These are phyloP conservation scores for Callaeas wilsoni DNA, from an alignment of 2,113 vertebrate species.

Conservation along the genomic window DNA sequence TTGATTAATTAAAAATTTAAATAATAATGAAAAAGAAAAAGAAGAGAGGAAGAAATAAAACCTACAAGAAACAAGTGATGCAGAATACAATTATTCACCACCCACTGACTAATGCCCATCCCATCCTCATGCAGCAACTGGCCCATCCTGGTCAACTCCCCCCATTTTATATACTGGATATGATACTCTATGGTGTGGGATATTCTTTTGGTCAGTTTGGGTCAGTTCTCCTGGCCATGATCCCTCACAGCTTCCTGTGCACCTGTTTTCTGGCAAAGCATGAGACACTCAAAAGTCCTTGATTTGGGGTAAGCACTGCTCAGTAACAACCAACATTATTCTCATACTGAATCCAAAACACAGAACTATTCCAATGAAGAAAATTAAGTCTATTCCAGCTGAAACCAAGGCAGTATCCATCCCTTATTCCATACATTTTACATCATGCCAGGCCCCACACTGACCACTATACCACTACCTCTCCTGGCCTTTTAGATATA, in stretches of 20 bases:
- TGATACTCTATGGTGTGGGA: neutral
- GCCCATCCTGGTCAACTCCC: neutral
- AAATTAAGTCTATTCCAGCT: neutral
- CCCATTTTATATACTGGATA: neutral
- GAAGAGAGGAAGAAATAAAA: neutral
- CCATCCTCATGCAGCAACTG: fast-evolving
- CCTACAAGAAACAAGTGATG: neutral
- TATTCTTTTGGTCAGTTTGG: neutral
- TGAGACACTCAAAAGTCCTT: neutral
- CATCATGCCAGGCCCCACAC: too few relatives aligned
- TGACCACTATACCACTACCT: too few relatives aligned
- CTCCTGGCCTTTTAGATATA: neutral
- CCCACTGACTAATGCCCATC: neutral
- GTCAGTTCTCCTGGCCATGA: neutral
- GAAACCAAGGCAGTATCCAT: neutral
- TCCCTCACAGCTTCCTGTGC: neutral
- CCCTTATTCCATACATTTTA: neutral
- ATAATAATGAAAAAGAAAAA: neutral
- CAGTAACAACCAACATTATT: neutral
- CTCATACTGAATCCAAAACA: neutral
- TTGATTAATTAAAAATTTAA: neutral
- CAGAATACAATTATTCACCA: neutral
- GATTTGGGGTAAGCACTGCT: neutral
- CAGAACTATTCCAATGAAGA: neutral
- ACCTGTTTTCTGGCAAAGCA: neutral